These are phyloP conservation scores for Sylvia borin DNA, from an alignment of 2,797 vertebrate genomes.

Conservation along the genomic window DNA sequence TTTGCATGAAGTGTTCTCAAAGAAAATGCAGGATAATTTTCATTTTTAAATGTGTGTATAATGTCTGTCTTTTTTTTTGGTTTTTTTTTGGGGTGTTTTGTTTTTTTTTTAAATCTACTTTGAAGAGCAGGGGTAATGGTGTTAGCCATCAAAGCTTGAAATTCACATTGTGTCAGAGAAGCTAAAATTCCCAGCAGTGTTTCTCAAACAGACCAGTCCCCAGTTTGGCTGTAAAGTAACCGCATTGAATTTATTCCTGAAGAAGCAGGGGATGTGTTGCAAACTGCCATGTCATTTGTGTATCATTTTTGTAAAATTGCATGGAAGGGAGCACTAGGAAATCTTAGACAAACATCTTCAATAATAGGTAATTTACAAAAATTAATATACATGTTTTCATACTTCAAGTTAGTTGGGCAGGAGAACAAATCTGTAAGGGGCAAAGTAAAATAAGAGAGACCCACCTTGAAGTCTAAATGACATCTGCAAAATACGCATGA, in stretches of 20 bases:
- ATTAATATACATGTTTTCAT: not conserved
- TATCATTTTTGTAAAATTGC: not conserved
- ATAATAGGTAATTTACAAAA: not conserved
- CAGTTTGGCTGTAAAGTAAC: not conserved
- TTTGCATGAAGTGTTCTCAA: conserved; percentile 55
- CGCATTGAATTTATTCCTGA: conserved; percentile 7
- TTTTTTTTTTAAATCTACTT: not conserved
- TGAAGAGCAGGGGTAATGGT: not conserved
- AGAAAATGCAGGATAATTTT: conserved; percentile 58
- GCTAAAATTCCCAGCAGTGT: not conserved
- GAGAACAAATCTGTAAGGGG: not conserved
- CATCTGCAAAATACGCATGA: not conserved
- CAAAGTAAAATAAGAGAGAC: not conserved
- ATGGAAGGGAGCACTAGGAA: not conserved
- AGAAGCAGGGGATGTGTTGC: not conserved
- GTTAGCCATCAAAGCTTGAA: conserved; percentile 14
- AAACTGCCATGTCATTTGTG: not conserved
- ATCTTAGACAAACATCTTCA: not conserved
- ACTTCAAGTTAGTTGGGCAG: not conserved
- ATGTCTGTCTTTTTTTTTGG: not conserved
- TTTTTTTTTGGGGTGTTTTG: not conserved
- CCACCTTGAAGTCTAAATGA: not conserved
- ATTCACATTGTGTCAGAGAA: conserved; percentile 18
- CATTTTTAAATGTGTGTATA: conserved; percentile 17
- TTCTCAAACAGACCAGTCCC: not conserved